Conservation (phyloP, 1,140 invertebrate species). For the Papilio polyxenes region DNA sequence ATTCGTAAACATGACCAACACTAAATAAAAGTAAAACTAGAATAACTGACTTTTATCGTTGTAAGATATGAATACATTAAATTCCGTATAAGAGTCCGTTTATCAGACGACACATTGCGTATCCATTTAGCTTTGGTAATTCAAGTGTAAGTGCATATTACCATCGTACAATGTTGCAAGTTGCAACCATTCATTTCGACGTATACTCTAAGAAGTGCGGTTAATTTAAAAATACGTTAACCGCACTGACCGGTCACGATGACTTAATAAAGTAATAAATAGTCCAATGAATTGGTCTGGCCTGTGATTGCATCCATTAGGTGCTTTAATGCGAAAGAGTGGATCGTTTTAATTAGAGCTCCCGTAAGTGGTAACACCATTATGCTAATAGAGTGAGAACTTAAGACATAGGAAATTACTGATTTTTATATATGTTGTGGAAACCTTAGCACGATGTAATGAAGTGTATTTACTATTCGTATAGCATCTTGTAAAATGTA, state of each 20-base stretch:
- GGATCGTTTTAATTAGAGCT: constrained; percentile 35
- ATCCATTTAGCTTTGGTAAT: constrained; percentile 21
- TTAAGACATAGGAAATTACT: constrained; percentile 19
- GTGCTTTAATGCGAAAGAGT: constrained; percentile 23
- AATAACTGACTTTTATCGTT: neutral
- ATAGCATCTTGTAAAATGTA: constrained; percentile 10
- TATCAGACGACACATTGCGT: neutral
- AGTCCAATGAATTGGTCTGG: constrained; percentile 8
- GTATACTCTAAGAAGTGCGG: neutral
- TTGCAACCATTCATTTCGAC: constrained; percentile 14
- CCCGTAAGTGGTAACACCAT: constrained; percentile 8
- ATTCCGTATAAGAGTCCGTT: constrained; percentile 17
- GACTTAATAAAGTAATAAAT: constrained; percentile 35
- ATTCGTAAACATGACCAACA: neutral
- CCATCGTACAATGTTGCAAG: constrained; percentile 26
- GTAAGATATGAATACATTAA: constrained; percentile 12
- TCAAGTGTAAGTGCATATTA: constrained; percentile 11
- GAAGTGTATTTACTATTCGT: neutral
- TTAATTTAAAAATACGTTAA: constrained; percentile 30
- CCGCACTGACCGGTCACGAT: constrained; percentile 19
- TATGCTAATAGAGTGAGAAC: constrained; percentile 29
- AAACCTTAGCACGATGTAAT: constrained; percentile 1
- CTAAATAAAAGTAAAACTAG: neutral
- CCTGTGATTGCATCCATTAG: constrained; percentile 24
- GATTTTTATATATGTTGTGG: constrained; percentile 14